Percentiles rank a stretch among this genome's conserved stretches.
Evolutionary conservation across 2,113 vertebrate species (phyloP).

Genomic region (Microcebus griseorufus): DNA sequence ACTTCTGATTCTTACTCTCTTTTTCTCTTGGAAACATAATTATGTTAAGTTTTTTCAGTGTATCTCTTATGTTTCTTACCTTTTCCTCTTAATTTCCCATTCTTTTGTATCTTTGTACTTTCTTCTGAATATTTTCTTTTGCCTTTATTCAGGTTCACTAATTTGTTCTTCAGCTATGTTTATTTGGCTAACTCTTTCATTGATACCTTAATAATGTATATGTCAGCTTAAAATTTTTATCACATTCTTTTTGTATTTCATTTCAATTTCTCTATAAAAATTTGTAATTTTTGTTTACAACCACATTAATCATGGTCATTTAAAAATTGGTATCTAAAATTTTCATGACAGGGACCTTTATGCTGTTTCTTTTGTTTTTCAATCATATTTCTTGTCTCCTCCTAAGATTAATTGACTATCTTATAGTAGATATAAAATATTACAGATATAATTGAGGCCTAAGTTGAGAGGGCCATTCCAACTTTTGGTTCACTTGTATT

Average conservation of each 20-base stretch:
- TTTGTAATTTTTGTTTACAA: not conserved
- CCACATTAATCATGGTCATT: not conserved
- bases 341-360: not conserved
- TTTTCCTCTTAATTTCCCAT: not conserved
- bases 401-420: not conserved
- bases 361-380: not conserved
- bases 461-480: not conserved
- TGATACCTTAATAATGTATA: not conserved
- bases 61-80: not conserved
- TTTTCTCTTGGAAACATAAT: not conserved
- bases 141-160: not conserved
- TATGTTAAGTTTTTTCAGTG: not conserved
- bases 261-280: not conserved
- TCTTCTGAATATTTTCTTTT: slow-evolving; percentile 6
- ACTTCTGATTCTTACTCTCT: not conserved
- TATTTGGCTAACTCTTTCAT: not conserved
- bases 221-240: not conserved
- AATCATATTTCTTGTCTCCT: not conserved
- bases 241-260: not conserved
- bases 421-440: not conserved
- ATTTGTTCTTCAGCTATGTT: not conserved
- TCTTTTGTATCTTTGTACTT: not conserved
- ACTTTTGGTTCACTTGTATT: not conserved
- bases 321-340: not conserved
- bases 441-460: not conserved